Conservation (phyloP, 2,888 invertebrate genomes). For the Euproctis similis region DNA sequence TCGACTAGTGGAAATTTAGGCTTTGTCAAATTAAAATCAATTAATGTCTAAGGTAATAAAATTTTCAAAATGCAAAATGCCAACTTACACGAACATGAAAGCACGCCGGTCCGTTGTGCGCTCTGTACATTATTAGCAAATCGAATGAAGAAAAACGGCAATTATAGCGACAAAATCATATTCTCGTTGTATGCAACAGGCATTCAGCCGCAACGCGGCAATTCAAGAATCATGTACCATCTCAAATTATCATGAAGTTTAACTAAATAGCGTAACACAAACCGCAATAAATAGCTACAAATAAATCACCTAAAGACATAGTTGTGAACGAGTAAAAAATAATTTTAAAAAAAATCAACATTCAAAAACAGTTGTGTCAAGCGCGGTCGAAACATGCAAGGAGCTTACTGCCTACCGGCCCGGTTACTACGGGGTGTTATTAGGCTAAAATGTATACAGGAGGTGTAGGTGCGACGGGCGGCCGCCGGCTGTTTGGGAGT, state of each 20-base stretch:
- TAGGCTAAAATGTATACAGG: slow-evolving; percentile 55
- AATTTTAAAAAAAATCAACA: too few species aligned
- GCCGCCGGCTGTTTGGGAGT: slow-evolving; percentile 45
- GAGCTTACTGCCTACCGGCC: slow-evolving; percentile 20
- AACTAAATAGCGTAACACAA: slow-evolving; percentile 65
- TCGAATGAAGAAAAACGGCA: slow-evolving; percentile 49
- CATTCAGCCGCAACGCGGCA: slow-evolving; percentile 61
- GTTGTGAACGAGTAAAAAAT: slow-evolving; percentile 54
- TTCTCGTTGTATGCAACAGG: slow-evolving; percentile 52
- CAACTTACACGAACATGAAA: slow-evolving; percentile 53
- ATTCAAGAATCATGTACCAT: slow-evolving; percentile 66
- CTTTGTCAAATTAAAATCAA: too few species aligned
- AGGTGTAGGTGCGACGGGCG: slow-evolving; percentile 39
- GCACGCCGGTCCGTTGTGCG: slow-evolving; percentile 40
- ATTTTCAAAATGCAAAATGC: too few species aligned
- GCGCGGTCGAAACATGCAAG: slow-evolving; percentile 36
- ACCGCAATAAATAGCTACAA: slow-evolving; percentile 63
- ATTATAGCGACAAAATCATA: slow-evolving; percentile 47
- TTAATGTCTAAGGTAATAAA: too few species aligned
- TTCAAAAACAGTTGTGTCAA: too few species aligned
- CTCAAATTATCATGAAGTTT: slow-evolving; percentile 72
- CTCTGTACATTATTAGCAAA: slow-evolving; percentile 52
- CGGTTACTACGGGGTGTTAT: slow-evolving; percentile 42
- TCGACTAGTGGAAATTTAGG: too few species aligned
- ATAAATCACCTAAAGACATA: slow-evolving; percentile 52